Percentiles rank a stretch among this genome's conserved stretches.
phyloP scores from a whole-genome alignment of 1,140 invertebrate genomes.

The Thaumatotibia leucotreta region DNA sequence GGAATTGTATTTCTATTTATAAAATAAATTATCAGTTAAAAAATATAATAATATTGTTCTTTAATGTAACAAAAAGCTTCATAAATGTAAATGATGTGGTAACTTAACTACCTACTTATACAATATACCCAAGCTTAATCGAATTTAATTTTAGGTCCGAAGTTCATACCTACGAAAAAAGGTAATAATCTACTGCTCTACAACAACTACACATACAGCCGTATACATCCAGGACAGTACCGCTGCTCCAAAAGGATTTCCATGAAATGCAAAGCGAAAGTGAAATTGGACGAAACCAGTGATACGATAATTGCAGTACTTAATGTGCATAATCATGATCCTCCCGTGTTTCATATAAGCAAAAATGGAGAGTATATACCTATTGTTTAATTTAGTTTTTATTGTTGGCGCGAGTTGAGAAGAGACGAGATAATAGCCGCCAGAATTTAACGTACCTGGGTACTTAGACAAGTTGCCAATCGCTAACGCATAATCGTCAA shows the following conservation, averaged over 20 bases:
- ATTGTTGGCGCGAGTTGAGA: too few species aligned
- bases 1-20: too few species aligned
- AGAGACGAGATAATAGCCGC: too few species aligned
- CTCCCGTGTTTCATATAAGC: background rate
- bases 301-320: background rate
- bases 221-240: background rate
- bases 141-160: background rate
- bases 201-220: background rate
- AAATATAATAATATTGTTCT: too few species aligned
- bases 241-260: background rate
- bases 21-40: too few species aligned
- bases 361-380: background rate
- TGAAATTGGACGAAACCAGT: background rate
- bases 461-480: too few species aligned
- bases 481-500: too few species aligned
- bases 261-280: background rate
- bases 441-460: too few species aligned
- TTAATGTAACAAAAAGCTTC: too few species aligned
- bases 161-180: background rate
- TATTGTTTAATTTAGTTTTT: background rate
- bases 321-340: background rate
- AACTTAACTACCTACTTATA: too few species aligned
- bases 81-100: too few species aligned
- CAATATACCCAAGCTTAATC: too few species aligned
- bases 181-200: background rate